Evolutionary conservation across 2,797 vertebrate species (phyloP), one percentile per base, ranked within the genome.

Genomic region (Onychomys torridus): DNA sequence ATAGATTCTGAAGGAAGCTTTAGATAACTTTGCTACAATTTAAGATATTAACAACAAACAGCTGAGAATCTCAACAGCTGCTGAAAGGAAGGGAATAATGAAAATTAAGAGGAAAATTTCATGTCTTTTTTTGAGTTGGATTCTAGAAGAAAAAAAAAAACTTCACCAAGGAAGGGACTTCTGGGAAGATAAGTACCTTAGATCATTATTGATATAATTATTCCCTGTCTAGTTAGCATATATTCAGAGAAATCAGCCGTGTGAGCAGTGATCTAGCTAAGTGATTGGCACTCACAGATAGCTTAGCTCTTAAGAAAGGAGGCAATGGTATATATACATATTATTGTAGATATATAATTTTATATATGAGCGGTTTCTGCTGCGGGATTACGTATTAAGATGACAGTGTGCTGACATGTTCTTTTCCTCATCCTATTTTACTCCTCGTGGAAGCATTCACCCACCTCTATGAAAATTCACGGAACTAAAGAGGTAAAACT

Each of bases 361-460:
- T n/a, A n/a, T n/a, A n/a, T n/a, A n/a, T n/a, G n/a, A n/a, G 10
- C 34, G 65, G 32, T 9, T 87, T n/a, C 23, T 11, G 1, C 43
- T 59, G 5, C 34, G 37, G 23, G 1, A 43, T 34, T 21, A 19
- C 3, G 57, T 57, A 8, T 63, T 37, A 55, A 25, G 10, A 82
- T 57, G 2, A 67, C 3, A 12, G 10, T 75, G 2, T 12, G 27
- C 14, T 29, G 2, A 4, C 12, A 34, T 59, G 55, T 65, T 55
- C n/a, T 71, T 59, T 59, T 37, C 11, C 12, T 34, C 16, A n/a
- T 13, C 10, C 25, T 3, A 81, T 4, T 40, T 40, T 23, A 57
- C 1, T n/a, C 27, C 37, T 49, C 14, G 7, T 23, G 2, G 8
- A 55, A 67, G 1, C 3, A 1, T 25, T 19, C 29, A 25, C 6